Percentiles rank a stretch among this genome's conserved stretches.
phyloP scores from a whole-genome alignment of 2,888 invertebrate species.

The Melinaea marsaeus region DNA sequence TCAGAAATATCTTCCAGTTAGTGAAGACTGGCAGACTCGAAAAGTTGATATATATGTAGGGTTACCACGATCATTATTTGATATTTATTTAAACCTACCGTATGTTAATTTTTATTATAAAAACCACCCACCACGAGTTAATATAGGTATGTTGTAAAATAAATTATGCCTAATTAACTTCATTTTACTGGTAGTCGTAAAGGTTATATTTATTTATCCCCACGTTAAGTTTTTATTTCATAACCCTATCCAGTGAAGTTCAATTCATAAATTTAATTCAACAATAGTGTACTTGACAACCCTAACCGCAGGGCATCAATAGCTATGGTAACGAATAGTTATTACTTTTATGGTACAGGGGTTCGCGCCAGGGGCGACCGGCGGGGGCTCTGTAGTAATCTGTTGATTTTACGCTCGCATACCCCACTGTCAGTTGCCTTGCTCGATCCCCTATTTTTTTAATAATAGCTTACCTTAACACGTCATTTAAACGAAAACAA shows the following conservation, averaged over 20 bases:
- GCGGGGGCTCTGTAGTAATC: constrained; percentile 65
- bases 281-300: constrained; percentile 50
- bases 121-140: background rate
- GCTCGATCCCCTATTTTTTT: constrained; percentile 55
- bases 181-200: background rate
- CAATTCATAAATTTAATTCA: constrained; percentile 32
- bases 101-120: background rate
- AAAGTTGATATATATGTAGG: constrained; percentile 10
- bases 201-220: constrained; percentile 11
- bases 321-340: constrained; percentile 69
- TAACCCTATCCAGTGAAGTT: constrained; percentile 31
- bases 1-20: constrained; percentile 47
- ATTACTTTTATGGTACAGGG: constrained; percentile 60
- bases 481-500: constrained; percentile 56
- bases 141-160: too few relatives aligned
- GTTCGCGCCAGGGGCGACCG: constrained; percentile 52
- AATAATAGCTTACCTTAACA: constrained; percentile 70
- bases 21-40: constrained; percentile 21
- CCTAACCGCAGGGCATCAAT: constrained; percentile 66
- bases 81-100: background rate
- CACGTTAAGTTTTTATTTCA: constrained; percentile 23
- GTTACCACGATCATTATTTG: background rate
- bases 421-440: constrained; percentile 47
- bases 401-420: constrained; percentile 75
- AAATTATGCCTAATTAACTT: too few relatives aligned